phyloP scores from a whole-genome alignment of 2,113 vertebrate genomes.

The Micronycteris hirsuta region DNA sequence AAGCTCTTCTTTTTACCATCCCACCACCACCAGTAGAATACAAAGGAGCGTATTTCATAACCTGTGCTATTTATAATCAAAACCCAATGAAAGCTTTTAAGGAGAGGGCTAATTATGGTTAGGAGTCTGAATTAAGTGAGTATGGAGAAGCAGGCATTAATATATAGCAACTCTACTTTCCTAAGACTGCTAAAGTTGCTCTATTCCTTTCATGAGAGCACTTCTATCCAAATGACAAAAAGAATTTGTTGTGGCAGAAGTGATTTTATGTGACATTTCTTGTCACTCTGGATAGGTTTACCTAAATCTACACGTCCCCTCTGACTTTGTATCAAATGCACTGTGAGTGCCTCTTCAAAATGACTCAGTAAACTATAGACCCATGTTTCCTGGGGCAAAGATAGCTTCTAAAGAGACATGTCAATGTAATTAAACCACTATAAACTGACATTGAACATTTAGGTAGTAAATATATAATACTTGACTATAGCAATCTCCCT shows the following conservation, averaged over 20 bases:
- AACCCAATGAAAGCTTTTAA: not conserved
- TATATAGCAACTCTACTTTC: not conserved
- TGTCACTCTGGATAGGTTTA: not conserved
- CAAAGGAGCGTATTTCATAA: not conserved
- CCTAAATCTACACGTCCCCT: not conserved
- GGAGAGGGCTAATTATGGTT: not conserved
- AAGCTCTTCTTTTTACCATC: not conserved
- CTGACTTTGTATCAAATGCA: not conserved
- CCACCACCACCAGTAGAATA: not conserved
- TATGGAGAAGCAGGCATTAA: not conserved
- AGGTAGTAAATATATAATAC: not conserved
- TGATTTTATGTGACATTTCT: slow-evolving; percentile 32
- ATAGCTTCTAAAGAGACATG: not conserved
- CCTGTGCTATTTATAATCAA: not conserved
- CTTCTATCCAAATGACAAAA: not conserved
- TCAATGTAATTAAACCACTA: not conserved
- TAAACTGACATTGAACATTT: not conserved
- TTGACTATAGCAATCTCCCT: not conserved
- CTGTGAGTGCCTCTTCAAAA: not conserved
- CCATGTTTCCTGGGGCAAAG: not conserved
- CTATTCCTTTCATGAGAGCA: not conserved
- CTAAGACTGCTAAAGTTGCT: not conserved
- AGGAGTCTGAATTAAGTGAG: not conserved
- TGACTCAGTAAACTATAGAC: not conserved
- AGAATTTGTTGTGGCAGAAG: not conserved